Conservation (phyloP, 2,113 vertebrate species). For the Cephalopterus ornatus region DNA sequence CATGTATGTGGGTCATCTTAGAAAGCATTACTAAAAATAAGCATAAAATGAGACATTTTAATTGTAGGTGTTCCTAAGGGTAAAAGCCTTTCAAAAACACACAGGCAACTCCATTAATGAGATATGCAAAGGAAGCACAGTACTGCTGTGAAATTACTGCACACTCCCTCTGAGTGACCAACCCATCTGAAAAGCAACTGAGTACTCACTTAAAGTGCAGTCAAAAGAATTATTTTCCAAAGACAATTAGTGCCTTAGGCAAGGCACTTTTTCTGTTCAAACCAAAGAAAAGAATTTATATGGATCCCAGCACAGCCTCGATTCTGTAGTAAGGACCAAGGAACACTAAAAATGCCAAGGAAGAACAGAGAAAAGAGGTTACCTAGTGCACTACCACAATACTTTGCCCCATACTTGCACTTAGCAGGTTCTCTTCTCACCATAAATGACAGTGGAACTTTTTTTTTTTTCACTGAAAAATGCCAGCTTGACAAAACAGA, state of each 20-base stretch:
- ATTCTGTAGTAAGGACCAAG: not conserved
- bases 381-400: not conserved
- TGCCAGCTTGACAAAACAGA: not conserved
- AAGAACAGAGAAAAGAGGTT: not conserved
- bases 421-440: not conserved
- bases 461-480: not conserved
- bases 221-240: not conserved
- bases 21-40: not conserved
- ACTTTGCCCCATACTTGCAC: not conserved
- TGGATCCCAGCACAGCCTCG: not conserved
- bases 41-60: not conserved
- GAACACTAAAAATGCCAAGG: rapidly evolving
- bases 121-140: not conserved
- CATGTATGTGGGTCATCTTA: not conserved
- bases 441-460: not conserved
- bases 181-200: not conserved
- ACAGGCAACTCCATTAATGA: not conserved
- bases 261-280: not conserved
- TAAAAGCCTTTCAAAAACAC: not conserved
- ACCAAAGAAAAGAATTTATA: not conserved
- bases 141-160: not conserved
- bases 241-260: not conserved
- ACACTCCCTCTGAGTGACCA: not conserved
- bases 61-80: not conserved
- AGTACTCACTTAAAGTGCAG: not conserved